Evolutionary conservation across 2,888 invertebrate species (phyloP).

Genomic region (Isotomurus palustris): DNA sequence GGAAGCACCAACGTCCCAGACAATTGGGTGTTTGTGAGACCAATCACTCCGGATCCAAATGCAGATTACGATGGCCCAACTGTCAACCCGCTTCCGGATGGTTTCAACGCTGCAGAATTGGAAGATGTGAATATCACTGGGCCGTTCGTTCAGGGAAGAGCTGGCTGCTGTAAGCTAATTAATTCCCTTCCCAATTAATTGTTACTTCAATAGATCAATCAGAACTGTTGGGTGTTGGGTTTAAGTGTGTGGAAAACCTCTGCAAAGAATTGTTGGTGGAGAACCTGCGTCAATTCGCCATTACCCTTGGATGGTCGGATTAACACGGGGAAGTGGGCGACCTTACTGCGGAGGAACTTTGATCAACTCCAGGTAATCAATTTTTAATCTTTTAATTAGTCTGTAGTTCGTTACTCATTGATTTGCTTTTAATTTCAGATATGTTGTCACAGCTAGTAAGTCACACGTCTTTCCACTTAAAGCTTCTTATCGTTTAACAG

Average conservation of each 20-base stretch:
- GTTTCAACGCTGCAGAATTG: conserved; percentile 18
- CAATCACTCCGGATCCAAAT: conserved; percentile 36
- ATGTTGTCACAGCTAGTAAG: conserved; percentile 34
- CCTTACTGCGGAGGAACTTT: conserved; percentile 36
- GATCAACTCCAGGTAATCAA: conserved; percentile 26
- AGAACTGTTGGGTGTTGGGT: too few species aligned
- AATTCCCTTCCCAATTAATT: too few species aligned
- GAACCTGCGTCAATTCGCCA: conserved; percentile 28
- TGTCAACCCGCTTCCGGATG: conserved; percentile 19
- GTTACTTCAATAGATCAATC: neutral
- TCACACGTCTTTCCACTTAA: neutral
- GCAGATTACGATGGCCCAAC: conserved; percentile 13
- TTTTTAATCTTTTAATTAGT: neutral
- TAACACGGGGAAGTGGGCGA: conserved; percentile 31
- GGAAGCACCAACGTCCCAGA: neutral
- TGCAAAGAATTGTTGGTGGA: conserved; percentile 38
- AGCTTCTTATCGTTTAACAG: too few species aligned
- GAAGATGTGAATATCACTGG: conserved; percentile 25
- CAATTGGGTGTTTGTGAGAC: conserved; percentile 22
- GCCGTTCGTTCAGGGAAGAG: conserved; percentile 23
- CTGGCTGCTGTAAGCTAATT: conserved; percentile 31
- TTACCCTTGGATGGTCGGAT: conserved; percentile 38
- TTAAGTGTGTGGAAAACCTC: conserved; percentile 31
- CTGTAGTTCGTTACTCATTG: conserved; percentile 1
- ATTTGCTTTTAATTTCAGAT: conserved; percentile 2